Conservation (phyloP, 2,113 vertebrate species). For the Cebus imitator region DNA sequence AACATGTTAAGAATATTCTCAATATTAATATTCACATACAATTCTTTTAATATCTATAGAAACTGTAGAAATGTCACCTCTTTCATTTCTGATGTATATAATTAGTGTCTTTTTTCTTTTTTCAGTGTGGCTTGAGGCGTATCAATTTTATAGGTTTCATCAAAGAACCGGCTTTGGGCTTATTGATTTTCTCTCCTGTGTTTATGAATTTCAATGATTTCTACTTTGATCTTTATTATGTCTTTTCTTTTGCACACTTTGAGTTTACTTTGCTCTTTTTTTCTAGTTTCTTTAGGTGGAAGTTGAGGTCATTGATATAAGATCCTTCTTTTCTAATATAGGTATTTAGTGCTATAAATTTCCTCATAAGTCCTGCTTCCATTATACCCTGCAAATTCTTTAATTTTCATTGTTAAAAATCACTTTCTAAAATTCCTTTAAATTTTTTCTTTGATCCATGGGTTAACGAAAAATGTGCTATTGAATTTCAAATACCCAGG, state of each 20-base stretch:
- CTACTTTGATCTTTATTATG: background rate
- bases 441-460: background rate
- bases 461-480: background rate
- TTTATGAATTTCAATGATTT: background rate
- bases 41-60: background rate
- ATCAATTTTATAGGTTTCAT: background rate
- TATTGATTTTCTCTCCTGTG: background rate
- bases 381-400: background rate
- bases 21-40: background rate
- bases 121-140: background rate
- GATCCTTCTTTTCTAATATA: background rate
- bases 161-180: background rate
- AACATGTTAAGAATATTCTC: background rate
- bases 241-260: background rate
- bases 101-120: background rate
- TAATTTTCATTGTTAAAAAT: background rate
- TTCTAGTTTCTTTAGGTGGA: background rate
- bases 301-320: background rate
- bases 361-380: background rate
- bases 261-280: background rate
- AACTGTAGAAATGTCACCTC: background rate
- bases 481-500: background rate
- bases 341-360: background rate
- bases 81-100: background rate
- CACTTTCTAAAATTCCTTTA: background rate